These are phyloP conservation scores for Cyclophora albipunctata DNA, from an alignment of 2,888 invertebrate genomes.

Conservation along the genomic window DNA sequence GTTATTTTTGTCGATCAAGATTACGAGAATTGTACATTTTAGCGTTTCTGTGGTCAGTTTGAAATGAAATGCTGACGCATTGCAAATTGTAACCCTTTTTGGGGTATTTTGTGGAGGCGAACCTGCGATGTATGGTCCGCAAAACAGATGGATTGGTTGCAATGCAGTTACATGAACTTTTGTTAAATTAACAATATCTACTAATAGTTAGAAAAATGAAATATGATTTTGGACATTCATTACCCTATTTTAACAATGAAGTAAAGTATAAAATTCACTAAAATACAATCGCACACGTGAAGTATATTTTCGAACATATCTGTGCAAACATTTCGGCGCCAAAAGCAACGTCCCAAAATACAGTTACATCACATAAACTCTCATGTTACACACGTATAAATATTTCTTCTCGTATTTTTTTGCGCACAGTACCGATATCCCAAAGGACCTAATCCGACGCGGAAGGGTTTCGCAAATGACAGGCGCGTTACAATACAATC, in stretches of 20 bases:
- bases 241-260: too few relatives aligned
- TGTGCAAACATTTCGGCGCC: constrained; percentile 6
- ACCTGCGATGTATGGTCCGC: constrained; percentile 20
- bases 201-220: too few relatives aligned
- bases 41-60: constrained; percentile 18
- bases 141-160: constrained; percentile 1
- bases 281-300: too few relatives aligned
- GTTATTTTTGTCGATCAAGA: background rate
- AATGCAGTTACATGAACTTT: too few relatives aligned
- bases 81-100: constrained; percentile 24
- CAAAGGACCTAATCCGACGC: constrained; percentile 45
- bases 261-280: too few relatives aligned
- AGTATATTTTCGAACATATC: too few relatives aligned
- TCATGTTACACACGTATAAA: constrained; percentile 19
- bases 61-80: constrained; percentile 26
- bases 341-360: constrained; percentile 13
- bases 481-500: constrained; percentile 41
- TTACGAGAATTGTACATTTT: constrained; percentile 9
- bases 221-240: too few relatives aligned
- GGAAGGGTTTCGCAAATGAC: constrained; percentile 62
- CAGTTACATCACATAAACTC: constrained; percentile 25
- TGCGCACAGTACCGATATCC: constrained; percentile 32
- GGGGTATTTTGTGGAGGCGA: constrained; percentile 7
- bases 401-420: constrained; percentile 18
- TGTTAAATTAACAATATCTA: too few relatives aligned